Conservation (phyloP, 2,797 vertebrate genomes). For the Anguilla pacifica region DNA sequence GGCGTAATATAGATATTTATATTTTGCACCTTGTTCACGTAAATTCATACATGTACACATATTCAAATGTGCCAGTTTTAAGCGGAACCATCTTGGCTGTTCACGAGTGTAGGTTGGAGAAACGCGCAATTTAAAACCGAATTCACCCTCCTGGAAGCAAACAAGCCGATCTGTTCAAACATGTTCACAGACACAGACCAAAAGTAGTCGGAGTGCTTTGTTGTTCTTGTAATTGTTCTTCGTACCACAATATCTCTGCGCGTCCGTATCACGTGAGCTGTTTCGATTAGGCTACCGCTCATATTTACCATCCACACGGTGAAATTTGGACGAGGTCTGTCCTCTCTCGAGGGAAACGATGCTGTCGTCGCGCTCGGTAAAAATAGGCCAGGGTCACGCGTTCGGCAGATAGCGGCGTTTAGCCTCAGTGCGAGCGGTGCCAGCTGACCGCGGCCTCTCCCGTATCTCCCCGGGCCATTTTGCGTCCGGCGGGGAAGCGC, state of each 20-base stretch:
- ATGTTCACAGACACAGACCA: constrained; percentile 47
- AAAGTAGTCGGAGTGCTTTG: constrained; percentile 41
- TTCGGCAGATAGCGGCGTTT: constrained; percentile 69
- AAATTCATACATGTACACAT: background rate
- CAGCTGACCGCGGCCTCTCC: constrained; percentile 61
- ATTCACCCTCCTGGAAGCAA: background rate
- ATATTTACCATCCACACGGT: constrained; percentile 53
- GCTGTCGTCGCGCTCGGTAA: constrained; percentile 68
- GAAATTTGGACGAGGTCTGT: constrained; percentile 58
- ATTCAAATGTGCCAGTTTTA: no score
- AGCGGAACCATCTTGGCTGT: no score
- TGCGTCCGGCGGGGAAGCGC: constrained; percentile 63
- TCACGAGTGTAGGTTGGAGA: no score
- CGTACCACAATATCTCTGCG: background rate
- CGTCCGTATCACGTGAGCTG: no score
- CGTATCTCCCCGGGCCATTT: constrained; percentile 62
- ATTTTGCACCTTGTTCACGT: background rate
- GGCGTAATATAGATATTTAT: no score
- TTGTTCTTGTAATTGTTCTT: background rate
- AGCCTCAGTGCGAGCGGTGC: constrained; percentile 68
- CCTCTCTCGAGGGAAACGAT: constrained; percentile 57
- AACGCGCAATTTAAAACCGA: no score
- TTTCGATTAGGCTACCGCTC: constrained; percentile 20
- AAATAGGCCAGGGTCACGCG: constrained; percentile 69
- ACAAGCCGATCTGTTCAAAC: constrained; percentile 35